phyloP scores from a whole-genome alignment of 2,113 vertebrate species.

The Mixornis gularis region DNA sequence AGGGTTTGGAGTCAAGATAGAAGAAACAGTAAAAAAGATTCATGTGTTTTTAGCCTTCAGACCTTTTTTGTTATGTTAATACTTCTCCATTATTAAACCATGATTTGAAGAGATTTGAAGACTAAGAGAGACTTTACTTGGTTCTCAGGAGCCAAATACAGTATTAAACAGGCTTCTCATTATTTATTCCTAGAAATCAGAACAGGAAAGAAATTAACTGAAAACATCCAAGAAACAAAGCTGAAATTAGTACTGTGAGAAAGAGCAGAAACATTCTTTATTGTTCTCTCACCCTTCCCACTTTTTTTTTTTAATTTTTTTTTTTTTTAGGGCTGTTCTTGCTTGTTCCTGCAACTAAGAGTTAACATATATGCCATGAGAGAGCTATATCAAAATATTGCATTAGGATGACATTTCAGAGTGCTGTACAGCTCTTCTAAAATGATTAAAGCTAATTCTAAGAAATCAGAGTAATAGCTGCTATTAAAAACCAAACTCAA shows the following conservation, averaged over 20 bases:
- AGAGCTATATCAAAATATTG: slow-evolving; percentile 37
- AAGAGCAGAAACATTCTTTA: neutral
- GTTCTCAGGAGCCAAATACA: neutral
- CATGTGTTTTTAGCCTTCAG: neutral
- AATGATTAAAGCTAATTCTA: slow-evolving; percentile 60
- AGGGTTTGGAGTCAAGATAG: neutral
- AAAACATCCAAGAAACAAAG: neutral
- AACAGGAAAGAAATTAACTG: neutral
- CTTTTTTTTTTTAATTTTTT: neutral
- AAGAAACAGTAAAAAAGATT: neutral
- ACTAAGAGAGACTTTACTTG: neutral
- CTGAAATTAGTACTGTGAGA: neutral
- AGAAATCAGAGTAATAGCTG: slow-evolving; percentile 64
- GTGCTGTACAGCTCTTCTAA: slow-evolving; percentile 47
- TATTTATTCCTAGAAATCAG: neutral
- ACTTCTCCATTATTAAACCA: neutral
- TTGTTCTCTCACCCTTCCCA: neutral
- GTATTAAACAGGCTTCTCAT: neutral
- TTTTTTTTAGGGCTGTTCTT: neutral
- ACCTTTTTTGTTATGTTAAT: neutral
- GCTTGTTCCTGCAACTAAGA: neutral
- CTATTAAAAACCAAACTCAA: slow-evolving; percentile 45
- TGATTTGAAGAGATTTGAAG: neutral
- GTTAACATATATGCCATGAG: neutral
- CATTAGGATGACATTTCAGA: slow-evolving; percentile 54